phyloP scores from a whole-genome alignment of 2,113 vertebrate species.

The Grammomys dolichurus region DNA sequence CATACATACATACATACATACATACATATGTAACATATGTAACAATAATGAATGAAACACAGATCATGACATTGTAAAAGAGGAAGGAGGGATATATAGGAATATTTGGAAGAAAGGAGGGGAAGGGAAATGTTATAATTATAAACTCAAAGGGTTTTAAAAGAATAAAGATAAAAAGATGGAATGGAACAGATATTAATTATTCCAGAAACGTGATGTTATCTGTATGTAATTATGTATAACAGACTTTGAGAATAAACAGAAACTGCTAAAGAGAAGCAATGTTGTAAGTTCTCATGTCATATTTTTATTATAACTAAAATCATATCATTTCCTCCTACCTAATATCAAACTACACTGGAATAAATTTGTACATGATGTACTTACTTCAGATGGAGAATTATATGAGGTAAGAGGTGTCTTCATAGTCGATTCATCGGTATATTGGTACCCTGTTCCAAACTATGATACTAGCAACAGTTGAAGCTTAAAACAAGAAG shows the following conservation, averaged over 20 bases:
- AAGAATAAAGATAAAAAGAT: not conserved
- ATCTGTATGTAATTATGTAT: not conserved
- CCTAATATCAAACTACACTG: not conserved
- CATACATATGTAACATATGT: not conserved
- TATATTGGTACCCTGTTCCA: fast-evolving
- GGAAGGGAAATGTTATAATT: not conserved
- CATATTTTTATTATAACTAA: not conserved
- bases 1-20: not conserved
- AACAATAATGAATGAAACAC: not conserved
- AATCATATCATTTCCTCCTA: not conserved
- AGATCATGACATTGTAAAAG: not conserved
- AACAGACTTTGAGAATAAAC: not conserved
- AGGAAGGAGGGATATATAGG: not conserved
- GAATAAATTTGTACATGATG: not conserved
- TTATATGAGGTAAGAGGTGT: not conserved
- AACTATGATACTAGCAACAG: not conserved
- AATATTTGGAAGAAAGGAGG: not conserved
- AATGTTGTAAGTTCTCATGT: not conserved
- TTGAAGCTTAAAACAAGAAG: not conserved
- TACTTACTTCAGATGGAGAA: not conserved
- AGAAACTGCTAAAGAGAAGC: not conserved
- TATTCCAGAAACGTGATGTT: not conserved
- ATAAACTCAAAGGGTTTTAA: not conserved
- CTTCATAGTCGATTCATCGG: fast-evolving
- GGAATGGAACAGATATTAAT: not conserved